These are phyloP conservation scores for Artibeus jamaicensis DNA, from an alignment of 2,797 vertebrate genomes.

Conservation along the genomic window DNA sequence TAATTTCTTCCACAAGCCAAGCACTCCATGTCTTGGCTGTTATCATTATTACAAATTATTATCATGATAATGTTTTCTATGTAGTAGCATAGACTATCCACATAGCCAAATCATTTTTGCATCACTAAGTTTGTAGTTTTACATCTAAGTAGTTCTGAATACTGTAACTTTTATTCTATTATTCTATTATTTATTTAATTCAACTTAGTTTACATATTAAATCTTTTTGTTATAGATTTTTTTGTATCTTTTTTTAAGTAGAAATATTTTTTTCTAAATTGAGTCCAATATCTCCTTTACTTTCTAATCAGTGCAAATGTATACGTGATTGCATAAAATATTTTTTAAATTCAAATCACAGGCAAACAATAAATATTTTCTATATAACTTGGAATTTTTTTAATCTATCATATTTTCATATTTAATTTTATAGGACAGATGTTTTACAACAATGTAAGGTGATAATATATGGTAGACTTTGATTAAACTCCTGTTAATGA, in stretches of 20 bases:
- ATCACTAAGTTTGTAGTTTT: neutral
- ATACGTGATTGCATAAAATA: neutral
- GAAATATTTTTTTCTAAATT: neutral
- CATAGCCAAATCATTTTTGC: neutral
- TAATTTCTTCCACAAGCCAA: neutral
- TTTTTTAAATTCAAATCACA: neutral
- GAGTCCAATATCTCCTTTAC: neutral
- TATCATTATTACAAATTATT: neutral
- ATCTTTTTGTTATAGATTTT: neutral
- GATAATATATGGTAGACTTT: neutral
- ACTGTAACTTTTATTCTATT: neutral
- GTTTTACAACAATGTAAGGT: neutral
- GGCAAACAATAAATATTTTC: neutral
- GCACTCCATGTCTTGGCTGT: neutral
- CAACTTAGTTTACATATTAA: neutral
- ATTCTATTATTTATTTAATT: neutral
- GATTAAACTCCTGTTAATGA: neutral
- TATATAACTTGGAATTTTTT: neutral
- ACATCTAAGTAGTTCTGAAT: neutral
- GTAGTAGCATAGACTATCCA: neutral
- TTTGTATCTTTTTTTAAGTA: neutral
- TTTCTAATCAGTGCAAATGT: neutral
- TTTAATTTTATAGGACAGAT: neutral
- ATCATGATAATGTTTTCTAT: neutral
- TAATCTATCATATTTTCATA: neutral